These are phyloP conservation scores for Pterocles orientalis DNA, from an alignment of 2,113 vertebrate species.

Conservation along the genomic window DNA sequence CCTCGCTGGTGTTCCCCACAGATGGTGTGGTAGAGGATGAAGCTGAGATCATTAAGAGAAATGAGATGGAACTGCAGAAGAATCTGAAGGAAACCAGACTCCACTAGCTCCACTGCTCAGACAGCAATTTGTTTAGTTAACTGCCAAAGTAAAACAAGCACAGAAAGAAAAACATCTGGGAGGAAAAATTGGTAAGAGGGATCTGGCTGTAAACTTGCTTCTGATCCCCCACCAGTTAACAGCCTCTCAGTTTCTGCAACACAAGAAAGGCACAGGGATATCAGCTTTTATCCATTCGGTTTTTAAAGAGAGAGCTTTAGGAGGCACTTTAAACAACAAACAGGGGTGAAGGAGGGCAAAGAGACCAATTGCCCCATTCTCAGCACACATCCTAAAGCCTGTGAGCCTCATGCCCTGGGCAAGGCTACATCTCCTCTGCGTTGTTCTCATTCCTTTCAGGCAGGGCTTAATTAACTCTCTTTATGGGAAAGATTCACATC, in stretches of 20 bases:
- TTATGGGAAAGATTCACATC: neutral
- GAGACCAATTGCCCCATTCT: fast-evolving
- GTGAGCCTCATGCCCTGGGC: neutral
- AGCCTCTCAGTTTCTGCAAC: neutral
- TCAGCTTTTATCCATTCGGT: neutral
- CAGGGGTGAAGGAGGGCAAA: neutral
- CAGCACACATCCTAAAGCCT: neutral
- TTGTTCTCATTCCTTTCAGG: neutral
- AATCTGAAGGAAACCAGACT: slow-evolving; percentile 44
- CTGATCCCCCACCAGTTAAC: neutral
- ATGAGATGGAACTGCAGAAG: neutral
- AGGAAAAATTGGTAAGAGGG: neutral
- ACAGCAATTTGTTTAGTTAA: slow-evolving; percentile 16
- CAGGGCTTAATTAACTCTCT: neutral
- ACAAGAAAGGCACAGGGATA: neutral
- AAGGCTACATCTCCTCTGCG: fast-evolving
- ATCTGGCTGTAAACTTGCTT: neutral
- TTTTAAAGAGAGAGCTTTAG: neutral
- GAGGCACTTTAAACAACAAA: neutral
- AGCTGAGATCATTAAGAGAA: neutral
- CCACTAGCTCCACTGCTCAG: neutral
- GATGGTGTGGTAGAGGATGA: neutral
- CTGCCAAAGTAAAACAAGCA: slow-evolving; percentile 35
- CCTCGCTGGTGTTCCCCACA: neutral
- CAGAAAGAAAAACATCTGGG: slow-evolving; percentile 5